These are phyloP conservation scores for Perizoma flavofasciatum DNA, from an alignment of 2,888 invertebrate species.

Conservation along the genomic window DNA sequence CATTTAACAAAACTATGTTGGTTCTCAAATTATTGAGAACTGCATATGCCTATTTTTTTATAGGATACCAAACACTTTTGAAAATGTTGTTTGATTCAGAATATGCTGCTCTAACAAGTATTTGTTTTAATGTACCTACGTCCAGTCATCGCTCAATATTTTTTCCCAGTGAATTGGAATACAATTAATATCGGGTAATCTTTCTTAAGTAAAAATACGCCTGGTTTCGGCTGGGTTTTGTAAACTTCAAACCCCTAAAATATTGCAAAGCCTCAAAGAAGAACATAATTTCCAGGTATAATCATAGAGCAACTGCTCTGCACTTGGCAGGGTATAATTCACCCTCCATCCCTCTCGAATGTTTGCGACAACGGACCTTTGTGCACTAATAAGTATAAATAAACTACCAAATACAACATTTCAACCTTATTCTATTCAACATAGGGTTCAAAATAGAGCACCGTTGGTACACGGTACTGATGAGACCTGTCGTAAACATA, in stretches of 20 bases:
- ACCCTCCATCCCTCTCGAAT: constrained; percentile 51
- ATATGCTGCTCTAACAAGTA: too few species aligned
- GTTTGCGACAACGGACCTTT: constrained; percentile 73
- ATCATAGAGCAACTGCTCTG: constrained; percentile 54
- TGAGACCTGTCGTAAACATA: constrained; percentile 60
- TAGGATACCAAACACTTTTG: too few species aligned
- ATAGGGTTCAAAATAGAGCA: constrained; percentile 21
- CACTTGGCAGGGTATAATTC: constrained; percentile 75
- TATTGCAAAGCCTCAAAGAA: constrained; percentile 32
- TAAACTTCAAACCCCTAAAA: too few species aligned
- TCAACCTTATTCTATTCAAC: constrained; percentile 15
- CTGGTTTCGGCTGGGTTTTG: too few species aligned
- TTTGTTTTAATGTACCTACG: too few species aligned
- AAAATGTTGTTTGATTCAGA: too few species aligned
- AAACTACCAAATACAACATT: background rate
- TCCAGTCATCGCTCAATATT: too few species aligned
- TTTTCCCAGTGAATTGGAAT: too few species aligned
- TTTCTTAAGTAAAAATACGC: too few species aligned
- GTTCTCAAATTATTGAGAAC: too few species aligned
- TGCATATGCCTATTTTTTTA: too few species aligned
- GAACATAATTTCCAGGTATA: constrained; percentile 53
- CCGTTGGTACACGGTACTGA: constrained; percentile 48
- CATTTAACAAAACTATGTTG: background rate
- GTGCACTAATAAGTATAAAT: constrained; percentile 63
- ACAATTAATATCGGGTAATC: too few species aligned